A percentile compares a stretch with the other conserved stretches of the same genome.
Evolutionary conservation across 2,797 vertebrate genomes (phyloP).

Genomic region (Echiichthys vipera): DNA sequence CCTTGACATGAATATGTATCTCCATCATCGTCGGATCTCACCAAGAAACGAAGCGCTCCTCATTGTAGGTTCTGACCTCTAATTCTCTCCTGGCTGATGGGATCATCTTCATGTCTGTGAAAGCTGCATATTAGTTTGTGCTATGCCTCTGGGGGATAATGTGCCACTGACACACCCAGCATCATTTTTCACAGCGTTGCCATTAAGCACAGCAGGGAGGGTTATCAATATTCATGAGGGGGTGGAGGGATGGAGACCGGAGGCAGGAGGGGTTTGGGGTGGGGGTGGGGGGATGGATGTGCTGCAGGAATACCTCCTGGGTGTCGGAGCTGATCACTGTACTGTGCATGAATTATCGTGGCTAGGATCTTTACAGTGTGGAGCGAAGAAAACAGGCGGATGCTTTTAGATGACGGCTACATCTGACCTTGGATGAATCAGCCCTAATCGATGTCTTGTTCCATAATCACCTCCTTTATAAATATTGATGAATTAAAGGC

Average conservation of each 20-base stretch:
- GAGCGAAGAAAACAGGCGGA: neutral
- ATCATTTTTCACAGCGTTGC: conserved; percentile 79
- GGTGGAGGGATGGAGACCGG: conserved; percentile 25
- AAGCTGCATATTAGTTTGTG: conserved; percentile 67
- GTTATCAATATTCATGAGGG: conserved; percentile 84
- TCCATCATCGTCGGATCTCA: conserved; percentile 20
- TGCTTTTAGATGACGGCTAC: neutral
- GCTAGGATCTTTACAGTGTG: neutral
- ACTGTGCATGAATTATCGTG: conserved; percentile 15
- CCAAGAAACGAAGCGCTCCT: conserved; percentile 26
- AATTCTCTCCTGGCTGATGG: conserved; percentile 58
- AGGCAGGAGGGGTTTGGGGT: conserved; percentile 2
- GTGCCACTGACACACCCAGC: conserved; percentile 67
- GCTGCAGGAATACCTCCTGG: conserved; percentile 51
- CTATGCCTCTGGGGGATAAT: conserved; percentile 60
- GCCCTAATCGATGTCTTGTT: conserved; percentile 28
- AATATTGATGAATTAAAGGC: conserved; percentile 52
- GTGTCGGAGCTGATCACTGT: conserved; percentile 57
- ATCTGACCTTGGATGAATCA: conserved; percentile 38
- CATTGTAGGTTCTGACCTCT: conserved; percentile 47
- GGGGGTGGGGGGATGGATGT: conserved; percentile 12
- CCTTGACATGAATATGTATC: conserved; percentile 36
- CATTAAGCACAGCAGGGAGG: conserved; percentile 78
- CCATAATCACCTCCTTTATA: conserved; percentile 29
- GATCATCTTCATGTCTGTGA: conserved; percentile 60